Conservation (phyloP, 2,888 invertebrate genomes). For the Crematogaster levior region DNA sequence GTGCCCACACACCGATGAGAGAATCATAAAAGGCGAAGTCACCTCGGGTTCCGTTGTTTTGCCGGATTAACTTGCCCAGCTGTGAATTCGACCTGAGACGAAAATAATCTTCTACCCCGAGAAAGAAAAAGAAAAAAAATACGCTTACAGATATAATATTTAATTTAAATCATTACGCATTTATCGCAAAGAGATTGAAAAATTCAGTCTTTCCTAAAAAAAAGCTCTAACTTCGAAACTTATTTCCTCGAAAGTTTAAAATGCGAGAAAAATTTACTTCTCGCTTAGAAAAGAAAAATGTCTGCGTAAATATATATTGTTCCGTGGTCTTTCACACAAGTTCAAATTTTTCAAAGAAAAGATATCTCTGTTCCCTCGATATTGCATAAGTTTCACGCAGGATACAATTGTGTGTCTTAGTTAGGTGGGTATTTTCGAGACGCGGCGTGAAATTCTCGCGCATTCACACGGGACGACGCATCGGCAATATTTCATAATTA, state of each 20-base stretch:
- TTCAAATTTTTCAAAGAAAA: background rate
- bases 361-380: background rate
- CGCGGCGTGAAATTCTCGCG: slow-evolving; percentile 37
- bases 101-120: background rate
- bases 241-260: background rate
- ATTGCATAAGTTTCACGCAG: background rate
- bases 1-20: background rate
- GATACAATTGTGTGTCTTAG: slow-evolving; percentile 5
- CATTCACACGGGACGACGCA: slow-evolving; percentile 14
- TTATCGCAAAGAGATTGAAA: background rate
- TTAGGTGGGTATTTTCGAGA: background rate
- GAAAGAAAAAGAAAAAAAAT: background rate
- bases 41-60: slow-evolving; percentile 17
- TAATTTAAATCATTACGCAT: background rate
- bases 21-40: slow-evolving; percentile 12
- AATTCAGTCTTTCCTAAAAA: background rate
- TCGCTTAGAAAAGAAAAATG: background rate
- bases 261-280: background rate
- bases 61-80: background rate
- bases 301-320: background rate
- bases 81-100: background rate
- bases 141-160: background rate
- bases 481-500: slow-evolving; percentile 47
- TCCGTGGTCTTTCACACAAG: background rate
- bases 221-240: background rate